Conservation (phyloP, 2,888 invertebrate species). For the Ophion ellenae region DNA sequence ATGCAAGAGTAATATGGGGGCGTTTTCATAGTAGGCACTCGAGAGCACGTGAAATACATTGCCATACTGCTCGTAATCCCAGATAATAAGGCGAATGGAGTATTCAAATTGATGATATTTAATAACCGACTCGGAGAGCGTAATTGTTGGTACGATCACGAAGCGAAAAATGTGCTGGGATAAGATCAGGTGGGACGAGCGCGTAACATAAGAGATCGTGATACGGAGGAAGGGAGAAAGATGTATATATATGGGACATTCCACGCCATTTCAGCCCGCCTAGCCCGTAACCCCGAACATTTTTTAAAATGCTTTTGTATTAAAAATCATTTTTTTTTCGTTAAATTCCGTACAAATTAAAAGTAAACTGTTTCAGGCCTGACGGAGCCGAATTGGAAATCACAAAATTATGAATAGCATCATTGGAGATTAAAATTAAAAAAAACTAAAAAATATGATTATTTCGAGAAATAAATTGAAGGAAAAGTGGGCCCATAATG, state of each 20-base stretch:
- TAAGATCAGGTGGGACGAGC: conserved; percentile 61
- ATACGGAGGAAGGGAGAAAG: conserved; percentile 24
- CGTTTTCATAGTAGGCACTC: neutral
- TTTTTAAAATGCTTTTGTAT: too few relatives aligned
- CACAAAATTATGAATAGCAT: too few relatives aligned
- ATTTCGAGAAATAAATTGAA: too few relatives aligned
- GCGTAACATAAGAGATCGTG: conserved; percentile 51
- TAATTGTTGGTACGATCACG: conserved; percentile 37
- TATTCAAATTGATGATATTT: conserved; percentile 26
- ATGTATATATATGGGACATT: neutral
- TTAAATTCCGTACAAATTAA: too few relatives aligned
- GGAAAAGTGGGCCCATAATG: too few relatives aligned
- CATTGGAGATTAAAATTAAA: too few relatives aligned
- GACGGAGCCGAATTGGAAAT: too few relatives aligned
- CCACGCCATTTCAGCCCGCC: too few relatives aligned
- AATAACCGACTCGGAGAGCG: conserved; percentile 7
- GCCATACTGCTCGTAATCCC: neutral
- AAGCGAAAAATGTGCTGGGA: conserved; percentile 60
- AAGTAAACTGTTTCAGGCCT: too few relatives aligned
- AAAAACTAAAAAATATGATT: too few relatives aligned
- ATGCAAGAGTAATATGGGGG: neutral
- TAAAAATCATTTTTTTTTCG: too few relatives aligned
- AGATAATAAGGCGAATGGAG: neutral
- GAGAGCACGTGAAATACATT: neutral
- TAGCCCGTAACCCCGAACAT: too few relatives aligned